phyloP scores from a whole-genome alignment of 1,140 invertebrate genomes.

The Leptopilina boulardi region DNA sequence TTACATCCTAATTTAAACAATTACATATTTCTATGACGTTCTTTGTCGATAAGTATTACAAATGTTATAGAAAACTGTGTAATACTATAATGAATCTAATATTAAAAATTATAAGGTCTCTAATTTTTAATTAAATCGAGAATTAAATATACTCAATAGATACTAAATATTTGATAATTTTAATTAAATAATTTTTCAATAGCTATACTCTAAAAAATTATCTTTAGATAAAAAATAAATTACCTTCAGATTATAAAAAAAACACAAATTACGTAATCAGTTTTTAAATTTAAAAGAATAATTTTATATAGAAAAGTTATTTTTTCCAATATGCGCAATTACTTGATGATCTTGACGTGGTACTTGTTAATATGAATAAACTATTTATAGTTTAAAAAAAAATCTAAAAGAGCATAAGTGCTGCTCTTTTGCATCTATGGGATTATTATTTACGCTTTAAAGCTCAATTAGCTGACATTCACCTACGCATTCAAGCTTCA shows the following conservation, averaged over 20 bases:
- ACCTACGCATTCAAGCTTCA: conserved; percentile 46
- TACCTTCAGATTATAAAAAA: no score
- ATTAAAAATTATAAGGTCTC: no score
- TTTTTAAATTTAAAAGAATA: not conserved
- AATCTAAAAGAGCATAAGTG: not conserved
- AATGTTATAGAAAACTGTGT: no score
- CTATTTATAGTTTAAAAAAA: conserved; percentile 15
- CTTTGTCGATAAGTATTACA: no score
- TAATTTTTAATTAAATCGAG: no score
- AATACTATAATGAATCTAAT: no score
- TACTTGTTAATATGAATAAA: not conserved
- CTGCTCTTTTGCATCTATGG: not conserved
- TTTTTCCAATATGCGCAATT: not conserved
- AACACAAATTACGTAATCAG: not conserved
- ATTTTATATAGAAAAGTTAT: not conserved
- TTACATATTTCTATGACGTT: no score
- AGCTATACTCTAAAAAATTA: no score
- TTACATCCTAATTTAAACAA: no score
- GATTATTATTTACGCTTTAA: not conserved
- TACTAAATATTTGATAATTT: no score
- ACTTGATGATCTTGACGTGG: not conserved
- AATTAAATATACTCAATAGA: no score
- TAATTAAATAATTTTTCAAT: no score
- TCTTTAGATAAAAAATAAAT: not conserved
- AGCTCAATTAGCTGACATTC: conserved; percentile 38